Evolutionary conservation across 2,888 invertebrate genomes (phyloP).

Genomic region (Chrysomela aeneicollis): DNA sequence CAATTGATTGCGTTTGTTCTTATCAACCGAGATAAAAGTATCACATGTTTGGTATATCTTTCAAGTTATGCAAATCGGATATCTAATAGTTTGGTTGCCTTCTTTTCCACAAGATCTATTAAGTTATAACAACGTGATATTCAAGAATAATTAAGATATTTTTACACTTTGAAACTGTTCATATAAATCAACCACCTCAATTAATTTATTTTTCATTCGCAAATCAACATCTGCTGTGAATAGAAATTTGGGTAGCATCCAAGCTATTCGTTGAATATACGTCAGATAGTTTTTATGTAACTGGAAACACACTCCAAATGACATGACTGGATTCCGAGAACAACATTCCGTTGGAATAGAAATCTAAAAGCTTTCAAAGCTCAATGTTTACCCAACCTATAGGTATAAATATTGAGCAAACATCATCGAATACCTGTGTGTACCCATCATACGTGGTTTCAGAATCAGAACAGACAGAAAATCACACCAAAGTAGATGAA

Average conservation of each 20-base stretch:
- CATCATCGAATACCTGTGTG: conserved; percentile 1
- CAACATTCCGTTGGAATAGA: not conserved
- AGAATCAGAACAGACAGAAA: too few species aligned
- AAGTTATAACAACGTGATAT: too few species aligned
- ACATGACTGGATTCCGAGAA: not conserved
- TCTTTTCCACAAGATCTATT: too few species aligned
- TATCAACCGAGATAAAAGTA: not conserved
- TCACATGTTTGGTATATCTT: not conserved
- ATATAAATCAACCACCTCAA: not conserved
- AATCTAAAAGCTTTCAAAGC: not conserved
- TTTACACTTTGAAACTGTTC: not conserved
- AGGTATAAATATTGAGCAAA: not conserved
- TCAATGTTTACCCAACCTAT: not conserved
- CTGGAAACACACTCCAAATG: not conserved
- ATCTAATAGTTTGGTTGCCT: not conserved
- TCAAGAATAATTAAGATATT: too few species aligned
- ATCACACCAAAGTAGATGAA: not conserved
- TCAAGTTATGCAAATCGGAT: not conserved
- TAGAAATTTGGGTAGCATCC: conserved; percentile 16
- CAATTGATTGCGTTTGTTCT: not conserved
- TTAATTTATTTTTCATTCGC: not conserved
- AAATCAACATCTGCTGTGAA: conserved; percentile 7
- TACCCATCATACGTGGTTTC: too few species aligned
- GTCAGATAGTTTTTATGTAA: conserved; percentile 21
- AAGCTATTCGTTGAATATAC: conserved; percentile 19